phyloP scores from a whole-genome alignment of 2,113 vertebrate genomes.

The Manacus vitellinus region DNA sequence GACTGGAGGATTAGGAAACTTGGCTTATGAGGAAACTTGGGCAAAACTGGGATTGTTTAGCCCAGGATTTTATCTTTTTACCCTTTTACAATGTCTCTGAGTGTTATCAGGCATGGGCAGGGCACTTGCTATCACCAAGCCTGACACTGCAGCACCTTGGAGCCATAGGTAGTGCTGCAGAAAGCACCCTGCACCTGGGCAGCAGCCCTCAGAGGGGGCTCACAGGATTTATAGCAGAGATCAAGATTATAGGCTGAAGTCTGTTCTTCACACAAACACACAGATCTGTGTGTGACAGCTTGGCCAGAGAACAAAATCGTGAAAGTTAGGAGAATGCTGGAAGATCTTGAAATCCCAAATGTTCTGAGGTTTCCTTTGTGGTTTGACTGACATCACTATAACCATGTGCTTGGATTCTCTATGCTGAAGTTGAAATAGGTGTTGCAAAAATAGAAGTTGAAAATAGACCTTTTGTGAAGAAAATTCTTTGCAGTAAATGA shows the following conservation, averaged over 20 bases:
- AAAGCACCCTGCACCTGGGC: neutral
- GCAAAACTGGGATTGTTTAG: neutral
- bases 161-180: neutral
- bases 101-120: neutral
- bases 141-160: neutral
- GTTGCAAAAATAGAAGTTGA: neutral
- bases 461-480: neutral
- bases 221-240: neutral
- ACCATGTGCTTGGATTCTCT: neutral
- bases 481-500: neutral
- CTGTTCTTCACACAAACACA: neutral
- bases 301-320: accelerated
- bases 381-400: neutral
- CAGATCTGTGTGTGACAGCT: neutral
- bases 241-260: neutral
- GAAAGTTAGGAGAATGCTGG: neutral
- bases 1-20: neutral
- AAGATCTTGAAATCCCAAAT: neutral
- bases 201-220: neutral
- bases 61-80: neutral
- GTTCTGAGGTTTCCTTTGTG: neutral
- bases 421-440: neutral
- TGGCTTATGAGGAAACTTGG: neutral
- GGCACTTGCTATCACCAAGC: neutral
- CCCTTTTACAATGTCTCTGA: neutral